Percentiles rank a stretch among this genome's conserved stretches.
phyloP scores from a whole-genome alignment of 1,140 invertebrate genomes.

The Sinonovacula constricta region DNA sequence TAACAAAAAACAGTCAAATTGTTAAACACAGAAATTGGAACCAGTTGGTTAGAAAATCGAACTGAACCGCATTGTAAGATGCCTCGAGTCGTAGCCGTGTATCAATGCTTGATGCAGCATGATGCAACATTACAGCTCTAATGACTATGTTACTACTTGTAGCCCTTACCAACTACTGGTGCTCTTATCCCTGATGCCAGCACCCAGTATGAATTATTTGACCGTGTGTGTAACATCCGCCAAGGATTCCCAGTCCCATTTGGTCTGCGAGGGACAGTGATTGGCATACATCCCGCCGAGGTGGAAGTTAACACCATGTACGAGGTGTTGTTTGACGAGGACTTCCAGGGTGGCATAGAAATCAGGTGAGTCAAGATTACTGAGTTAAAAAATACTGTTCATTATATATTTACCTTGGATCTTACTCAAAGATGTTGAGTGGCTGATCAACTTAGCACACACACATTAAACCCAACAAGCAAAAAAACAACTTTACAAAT shows the following conservation, averaged over 20 bases:
- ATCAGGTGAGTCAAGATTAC: slow-evolving; percentile 72
- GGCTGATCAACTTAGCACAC: too few species aligned
- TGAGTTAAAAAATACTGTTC: too few species aligned
- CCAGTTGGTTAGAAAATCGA: too few species aligned
- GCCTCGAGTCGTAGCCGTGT: too few species aligned
- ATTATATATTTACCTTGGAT: too few species aligned
- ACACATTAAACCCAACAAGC: too few species aligned
- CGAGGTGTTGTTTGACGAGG: slow-evolving; percentile 88
- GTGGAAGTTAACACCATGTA: slow-evolving; percentile 82
- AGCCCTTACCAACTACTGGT: slow-evolving; percentile 70
- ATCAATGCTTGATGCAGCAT: too few species aligned
- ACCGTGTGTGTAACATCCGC: slow-evolving; percentile 89
- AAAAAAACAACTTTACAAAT: too few species aligned
- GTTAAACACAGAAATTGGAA: too few species aligned
- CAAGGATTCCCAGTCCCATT: slow-evolving; percentile 88
- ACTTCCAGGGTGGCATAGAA: slow-evolving; percentile 84
- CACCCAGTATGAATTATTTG: slow-evolving; percentile 85
- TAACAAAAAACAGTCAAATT: too few species aligned
- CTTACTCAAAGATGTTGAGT: too few species aligned
- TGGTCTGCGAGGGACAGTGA: slow-evolving; percentile 89
- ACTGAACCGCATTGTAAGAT: too few species aligned
- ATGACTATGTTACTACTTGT: slow-evolving; percentile 40
- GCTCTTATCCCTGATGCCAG: slow-evolving; percentile 83
- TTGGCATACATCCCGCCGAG: slow-evolving; percentile 81
- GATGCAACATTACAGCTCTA: not conserved